Conservation (phyloP, 2,113 vertebrate genomes). For the Sylvilagus bachmani region DNA sequence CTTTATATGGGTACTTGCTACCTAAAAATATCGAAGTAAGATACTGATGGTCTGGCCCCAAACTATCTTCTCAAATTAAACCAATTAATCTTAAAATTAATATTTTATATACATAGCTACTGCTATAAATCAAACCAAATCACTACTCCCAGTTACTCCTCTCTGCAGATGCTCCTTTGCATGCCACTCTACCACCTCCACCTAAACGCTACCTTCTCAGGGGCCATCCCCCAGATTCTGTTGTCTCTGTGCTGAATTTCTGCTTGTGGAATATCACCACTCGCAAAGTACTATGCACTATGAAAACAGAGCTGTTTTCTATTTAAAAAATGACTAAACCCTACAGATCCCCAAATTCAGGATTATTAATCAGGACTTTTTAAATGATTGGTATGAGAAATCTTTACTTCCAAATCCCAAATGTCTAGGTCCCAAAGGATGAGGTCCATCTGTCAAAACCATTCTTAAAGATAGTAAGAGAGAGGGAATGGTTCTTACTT, state of each 20-base stretch:
- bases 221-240: neutral
- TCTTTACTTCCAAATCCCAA: neutral
- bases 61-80: conserved; percentile 22
- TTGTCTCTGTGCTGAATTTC: neutral
- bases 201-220: neutral
- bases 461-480: neutral
- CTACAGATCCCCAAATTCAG: neutral
- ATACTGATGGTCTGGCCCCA: neutral
- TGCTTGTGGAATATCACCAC: neutral
- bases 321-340: neutral
- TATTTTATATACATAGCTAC: neutral
- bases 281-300: neutral
- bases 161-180: neutral
- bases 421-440: neutral
- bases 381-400: neutral
- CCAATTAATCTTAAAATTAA: neutral
- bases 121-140: neutral
- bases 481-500: neutral
- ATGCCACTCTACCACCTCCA: neutral
- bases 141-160: neutral
- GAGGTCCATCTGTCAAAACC: neutral
- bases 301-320: neutral
- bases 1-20: neutral
- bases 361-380: neutral
- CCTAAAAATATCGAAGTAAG: conserved; percentile 9